Conservation (phyloP, 2,888 invertebrate species). For the Hanleya hanleyi region DNA sequence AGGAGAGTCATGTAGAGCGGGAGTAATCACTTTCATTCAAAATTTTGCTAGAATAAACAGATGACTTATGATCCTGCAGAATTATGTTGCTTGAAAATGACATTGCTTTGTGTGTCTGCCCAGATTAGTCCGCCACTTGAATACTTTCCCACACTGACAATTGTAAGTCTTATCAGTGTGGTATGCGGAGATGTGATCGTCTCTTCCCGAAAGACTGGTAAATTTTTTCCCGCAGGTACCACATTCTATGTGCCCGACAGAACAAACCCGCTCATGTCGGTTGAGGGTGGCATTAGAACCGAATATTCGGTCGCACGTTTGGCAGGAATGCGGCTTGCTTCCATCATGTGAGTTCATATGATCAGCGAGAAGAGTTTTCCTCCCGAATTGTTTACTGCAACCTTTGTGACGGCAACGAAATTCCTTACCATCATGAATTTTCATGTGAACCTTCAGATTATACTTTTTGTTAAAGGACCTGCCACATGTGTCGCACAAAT, state of each 20-base stretch:
- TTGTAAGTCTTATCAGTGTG: background rate
- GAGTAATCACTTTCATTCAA: too few relatives aligned
- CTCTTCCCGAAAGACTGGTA: background rate
- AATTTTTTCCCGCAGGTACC: background rate
- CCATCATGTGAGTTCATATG: background rate
- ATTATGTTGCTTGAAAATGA: too few relatives aligned
- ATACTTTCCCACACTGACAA: background rate
- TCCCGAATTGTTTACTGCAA: background rate
- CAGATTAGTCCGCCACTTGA: background rate
- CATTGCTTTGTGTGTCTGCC: background rate
- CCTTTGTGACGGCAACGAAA: background rate
- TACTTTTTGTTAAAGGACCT: background rate
- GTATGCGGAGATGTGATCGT: background rate
- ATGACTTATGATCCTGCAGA: too few relatives aligned
- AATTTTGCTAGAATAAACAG: too few relatives aligned
- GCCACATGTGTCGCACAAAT: background rate
- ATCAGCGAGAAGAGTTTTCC: background rate
- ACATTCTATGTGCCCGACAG: background rate
- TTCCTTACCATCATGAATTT: background rate
- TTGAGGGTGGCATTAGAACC: background rate
- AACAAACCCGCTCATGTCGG: background rate
- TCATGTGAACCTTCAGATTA: background rate
- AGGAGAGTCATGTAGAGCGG: too few relatives aligned
- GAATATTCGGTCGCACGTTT: background rate
- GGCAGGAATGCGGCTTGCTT: background rate